Percentiles rank a stretch among this genome's conserved stretches.
Evolutionary conservation across 2,888 invertebrate genomes (phyloP).

Genomic region (Ecdyonurus torrentis): DNA sequence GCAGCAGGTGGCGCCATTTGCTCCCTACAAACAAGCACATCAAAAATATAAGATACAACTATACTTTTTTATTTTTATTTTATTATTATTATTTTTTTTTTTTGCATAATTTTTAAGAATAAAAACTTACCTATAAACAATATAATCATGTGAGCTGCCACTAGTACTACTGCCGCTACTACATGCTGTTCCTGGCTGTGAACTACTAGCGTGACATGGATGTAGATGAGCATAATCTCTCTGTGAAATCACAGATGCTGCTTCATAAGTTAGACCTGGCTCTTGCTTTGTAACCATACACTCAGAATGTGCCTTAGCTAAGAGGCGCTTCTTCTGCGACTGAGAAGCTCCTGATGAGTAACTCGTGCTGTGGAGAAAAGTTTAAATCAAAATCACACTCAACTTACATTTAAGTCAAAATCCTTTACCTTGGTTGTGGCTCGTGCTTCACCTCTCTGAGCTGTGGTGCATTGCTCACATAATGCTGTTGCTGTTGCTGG

Average conservation of each 20-base stretch:
- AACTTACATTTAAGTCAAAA: neutral
- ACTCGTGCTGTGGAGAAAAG: constrained; percentile 16
- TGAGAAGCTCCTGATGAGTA: constrained; percentile 36
- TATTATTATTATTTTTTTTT: neutral
- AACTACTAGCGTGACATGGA: neutral
- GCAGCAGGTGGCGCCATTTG: constrained; percentile 28
- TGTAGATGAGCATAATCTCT: neutral
- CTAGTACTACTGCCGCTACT: constrained; percentile 19
- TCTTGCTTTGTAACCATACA: constrained; percentile 42
- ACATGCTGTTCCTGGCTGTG: neutral
- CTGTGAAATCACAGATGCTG: constrained; percentile 19
- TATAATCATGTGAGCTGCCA: constrained; percentile 22
- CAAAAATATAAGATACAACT: too few species aligned
- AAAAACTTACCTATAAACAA: neutral
- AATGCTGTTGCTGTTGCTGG: constrained; percentile 18
- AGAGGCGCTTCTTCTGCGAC: constrained; percentile 74
- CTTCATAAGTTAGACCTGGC: constrained; percentile 36
- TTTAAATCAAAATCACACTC: neutral
- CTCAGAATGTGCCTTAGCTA: constrained; percentile 73
- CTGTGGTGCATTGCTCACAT: constrained; percentile 2
- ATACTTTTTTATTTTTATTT: too few species aligned
- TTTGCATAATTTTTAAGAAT: neutral
- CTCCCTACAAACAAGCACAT: constrained; percentile 12
- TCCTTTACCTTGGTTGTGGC: constrained; percentile 11
- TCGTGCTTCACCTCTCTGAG: constrained; percentile 31